Evolutionary conservation across 2,797 vertebrate species (phyloP).

Genomic region (Cyclura pinguis): DNA sequence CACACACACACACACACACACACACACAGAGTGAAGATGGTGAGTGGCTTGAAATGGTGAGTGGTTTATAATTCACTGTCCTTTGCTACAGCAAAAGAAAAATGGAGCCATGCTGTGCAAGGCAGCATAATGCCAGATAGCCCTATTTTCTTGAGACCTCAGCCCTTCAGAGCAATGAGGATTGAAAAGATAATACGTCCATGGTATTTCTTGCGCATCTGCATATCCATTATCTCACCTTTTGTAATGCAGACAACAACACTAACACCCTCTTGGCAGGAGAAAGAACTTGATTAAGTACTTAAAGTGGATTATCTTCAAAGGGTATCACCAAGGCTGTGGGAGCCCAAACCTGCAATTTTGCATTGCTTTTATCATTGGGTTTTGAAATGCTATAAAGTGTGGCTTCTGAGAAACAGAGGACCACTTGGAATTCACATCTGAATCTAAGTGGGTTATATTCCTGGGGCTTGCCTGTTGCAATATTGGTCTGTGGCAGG

Average conservation of each 20-base stretch:
- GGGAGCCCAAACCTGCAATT: slow-evolving; percentile 38
- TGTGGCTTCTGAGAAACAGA: neutral
- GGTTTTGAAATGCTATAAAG: slow-evolving; percentile 12
- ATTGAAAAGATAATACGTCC: slow-evolving; percentile 62
- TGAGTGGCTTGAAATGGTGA: neutral
- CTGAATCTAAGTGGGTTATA: slow-evolving; percentile 38
- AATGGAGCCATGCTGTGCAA: neutral
- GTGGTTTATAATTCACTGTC: neutral
- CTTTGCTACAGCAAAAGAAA: neutral
- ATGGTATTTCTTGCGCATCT: slow-evolving; percentile 62
- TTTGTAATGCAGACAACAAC: slow-evolving; percentile 51
- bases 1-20: too few species aligned
- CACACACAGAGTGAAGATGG: neutral
- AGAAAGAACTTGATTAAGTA: slow-evolving; percentile 61
- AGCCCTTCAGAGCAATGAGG: slow-evolving; percentile 58
- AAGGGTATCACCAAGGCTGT: slow-evolving; percentile 55
- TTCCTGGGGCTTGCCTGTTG: slow-evolving; percentile 6
- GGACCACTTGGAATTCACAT: slow-evolving; percentile 23
- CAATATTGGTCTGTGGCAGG: neutral
- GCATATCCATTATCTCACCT: slow-evolving; percentile 65
- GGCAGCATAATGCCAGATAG: slow-evolving; percentile 57
- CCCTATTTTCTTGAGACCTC: slow-evolving; percentile 5
- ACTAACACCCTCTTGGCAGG: slow-evolving; percentile 41
- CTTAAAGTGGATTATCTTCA: slow-evolving; percentile 60
- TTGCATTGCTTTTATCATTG: neutral